phyloP scores from a whole-genome alignment of 2,888 invertebrate genomes.

The Shargacucullia verbasci region DNA sequence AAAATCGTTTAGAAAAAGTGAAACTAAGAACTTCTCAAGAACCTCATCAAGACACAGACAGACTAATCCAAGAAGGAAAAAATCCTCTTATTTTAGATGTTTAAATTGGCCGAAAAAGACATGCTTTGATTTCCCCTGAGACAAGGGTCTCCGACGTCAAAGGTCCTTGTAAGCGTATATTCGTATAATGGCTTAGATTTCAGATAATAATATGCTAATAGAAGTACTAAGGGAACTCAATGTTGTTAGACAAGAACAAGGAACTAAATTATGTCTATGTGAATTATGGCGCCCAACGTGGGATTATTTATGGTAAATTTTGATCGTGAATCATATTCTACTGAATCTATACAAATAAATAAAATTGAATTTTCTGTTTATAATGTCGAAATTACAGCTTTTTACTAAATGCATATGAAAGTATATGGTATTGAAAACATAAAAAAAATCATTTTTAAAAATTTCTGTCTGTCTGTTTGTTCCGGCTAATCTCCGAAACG shows the following conservation, averaged over 20 bases:
- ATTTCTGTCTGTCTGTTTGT: no score
- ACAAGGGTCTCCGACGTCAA: constrained; percentile 23
- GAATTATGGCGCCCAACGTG: constrained; percentile 23
- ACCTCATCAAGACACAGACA: constrained; percentile 9
- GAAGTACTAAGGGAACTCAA: constrained; percentile 17
- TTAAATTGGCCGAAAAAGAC: constrained; percentile 37
- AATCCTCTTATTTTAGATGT: constrained; percentile 27
- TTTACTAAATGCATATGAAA: no score
- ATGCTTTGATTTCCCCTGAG: constrained; percentile 52
- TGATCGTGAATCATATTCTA: constrained; percentile 25
- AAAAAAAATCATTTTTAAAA: no score
- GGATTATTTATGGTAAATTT: constrained; percentile 1
- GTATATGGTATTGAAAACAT: no score
- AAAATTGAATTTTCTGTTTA: background rate
- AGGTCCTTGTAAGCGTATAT: constrained; percentile 41
- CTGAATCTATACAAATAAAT: no score
- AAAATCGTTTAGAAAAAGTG: background rate
- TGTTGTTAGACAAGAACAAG: constrained; percentile 6
- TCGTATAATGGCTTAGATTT: constrained; percentile 23
- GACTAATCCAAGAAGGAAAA: constrained; percentile 19
- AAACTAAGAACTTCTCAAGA: constrained; percentile 7
- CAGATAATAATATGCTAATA: constrained; percentile 41
- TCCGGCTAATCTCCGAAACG: no score
- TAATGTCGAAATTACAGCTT: no score
- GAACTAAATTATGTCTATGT: constrained; percentile 12